phyloP scores from a whole-genome alignment of 2,888 invertebrate species.

The Crepidodera aurea region DNA sequence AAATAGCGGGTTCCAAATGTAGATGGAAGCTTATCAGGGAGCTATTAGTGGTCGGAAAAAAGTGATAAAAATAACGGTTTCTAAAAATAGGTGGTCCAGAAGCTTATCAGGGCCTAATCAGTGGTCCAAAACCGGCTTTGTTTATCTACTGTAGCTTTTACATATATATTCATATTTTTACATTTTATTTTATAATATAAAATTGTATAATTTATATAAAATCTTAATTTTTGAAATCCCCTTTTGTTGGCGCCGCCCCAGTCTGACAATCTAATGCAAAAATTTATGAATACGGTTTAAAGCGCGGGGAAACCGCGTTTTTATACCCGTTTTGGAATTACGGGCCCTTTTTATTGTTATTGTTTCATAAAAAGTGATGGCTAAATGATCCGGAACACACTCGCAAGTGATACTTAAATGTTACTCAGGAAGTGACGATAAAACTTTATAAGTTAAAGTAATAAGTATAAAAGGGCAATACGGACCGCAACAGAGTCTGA shows the following conservation, averaged over 20 bases:
- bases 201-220: no score
- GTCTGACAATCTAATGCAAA: neutral
- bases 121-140: no score
- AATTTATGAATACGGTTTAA: slow-evolving; percentile 15
- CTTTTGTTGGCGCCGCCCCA: neutral
- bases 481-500: neutral
- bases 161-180: no score
- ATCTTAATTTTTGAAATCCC: no score
- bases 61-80: no score
- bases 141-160: no score
- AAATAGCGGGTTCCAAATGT: no score
- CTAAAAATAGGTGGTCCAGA: no score
- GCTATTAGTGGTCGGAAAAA: no score
- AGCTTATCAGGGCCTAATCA: no score
- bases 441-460: slow-evolving; percentile 25
- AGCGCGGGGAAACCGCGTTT: slow-evolving; percentile 1
- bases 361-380: slow-evolving; percentile 28
- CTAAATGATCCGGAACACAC: slow-evolving; percentile 25
- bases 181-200: no score
- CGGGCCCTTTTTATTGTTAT: slow-evolving; percentile 24
- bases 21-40: no score
- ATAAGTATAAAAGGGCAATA: slow-evolving; percentile 15
- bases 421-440: slow-evolving; percentile 20
- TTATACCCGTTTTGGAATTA: slow-evolving; percentile 18
- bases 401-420: slow-evolving; percentile 24